Percentiles rank a stretch among this genome's conserved stretches.
phyloP scores from a whole-genome alignment of 2,797 vertebrate genomes.

The Lacerta bilineata region DNA sequence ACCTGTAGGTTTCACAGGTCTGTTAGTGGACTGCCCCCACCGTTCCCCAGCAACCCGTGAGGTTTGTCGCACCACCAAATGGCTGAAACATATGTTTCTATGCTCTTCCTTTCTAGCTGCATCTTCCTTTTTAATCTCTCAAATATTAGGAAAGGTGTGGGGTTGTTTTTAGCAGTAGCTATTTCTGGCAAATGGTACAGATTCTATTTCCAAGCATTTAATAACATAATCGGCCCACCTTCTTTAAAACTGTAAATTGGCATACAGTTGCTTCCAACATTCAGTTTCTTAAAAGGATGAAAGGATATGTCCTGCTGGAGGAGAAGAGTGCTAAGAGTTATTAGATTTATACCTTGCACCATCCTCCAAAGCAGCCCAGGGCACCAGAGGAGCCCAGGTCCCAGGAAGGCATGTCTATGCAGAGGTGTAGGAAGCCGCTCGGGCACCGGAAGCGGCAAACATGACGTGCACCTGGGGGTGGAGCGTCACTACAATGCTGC shows the following conservation, averaged over 20 bases:
- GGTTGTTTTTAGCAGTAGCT: background rate
- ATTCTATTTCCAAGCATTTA: background rate
- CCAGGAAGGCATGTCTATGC: no score
- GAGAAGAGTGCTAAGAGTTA: no score
- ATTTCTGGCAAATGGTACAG: background rate
- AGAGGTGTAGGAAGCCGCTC: no score
- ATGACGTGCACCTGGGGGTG: no score
- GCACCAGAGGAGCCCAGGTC: no score
- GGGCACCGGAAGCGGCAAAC: no score
- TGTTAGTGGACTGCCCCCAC: background rate
- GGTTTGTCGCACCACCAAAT: constrained; percentile 37
- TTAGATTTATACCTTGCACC: no score
- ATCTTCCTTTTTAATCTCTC: constrained; percentile 47
- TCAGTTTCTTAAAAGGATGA: background rate
- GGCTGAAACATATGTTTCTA: constrained; percentile 63
- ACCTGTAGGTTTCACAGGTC: background rate
- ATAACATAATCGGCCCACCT: background rate
- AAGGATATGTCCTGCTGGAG: no score
- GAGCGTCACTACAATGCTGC: no score
- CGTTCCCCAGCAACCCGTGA: constrained; percentile 53
- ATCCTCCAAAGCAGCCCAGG: no score
- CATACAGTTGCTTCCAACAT: background rate
- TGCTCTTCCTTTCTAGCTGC: constrained; percentile 51
- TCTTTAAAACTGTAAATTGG: background rate
- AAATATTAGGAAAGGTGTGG: background rate